Evolutionary conservation across 1,140 invertebrate species (phyloP), one percentile per base, ranked within the genome.

Genomic region (Ericerus pela): DNA sequence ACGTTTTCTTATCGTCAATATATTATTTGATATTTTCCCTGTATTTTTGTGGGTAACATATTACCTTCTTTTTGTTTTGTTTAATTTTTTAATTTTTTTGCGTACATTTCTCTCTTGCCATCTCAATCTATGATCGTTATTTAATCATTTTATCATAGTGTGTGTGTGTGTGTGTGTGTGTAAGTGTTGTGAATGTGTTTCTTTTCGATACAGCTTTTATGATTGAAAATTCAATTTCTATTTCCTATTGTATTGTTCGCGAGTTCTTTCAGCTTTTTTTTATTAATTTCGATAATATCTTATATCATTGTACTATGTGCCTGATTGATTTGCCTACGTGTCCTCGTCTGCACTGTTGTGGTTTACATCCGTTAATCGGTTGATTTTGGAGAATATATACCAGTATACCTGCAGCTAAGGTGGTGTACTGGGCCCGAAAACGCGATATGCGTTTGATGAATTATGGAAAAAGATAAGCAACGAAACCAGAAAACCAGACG

Each of bases 401-500:
- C 14, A 41, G 5, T 16, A 18, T 18, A 5, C 16, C 20, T 24
- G 20, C 41, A 5, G 14, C 2, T 5, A 24, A n/a, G n/a, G n/a
- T n/a, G n/a, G n/a, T n/a, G n/a, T n/a, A n/a, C n/a, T 47, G 8
- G 8, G n/a, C 30, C 10, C 11, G 26, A 18, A 2, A 47, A 14
- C 22, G 6, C 37, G 37, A 47, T 47, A 47, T 47, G 41, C 22
- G 22, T 24, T 3, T 47, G 2, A 24, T n/a, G n/a, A n/a, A 47
- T 10, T 47, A 47, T 47, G 41, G 41, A 47, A 24, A 47, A 47
- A 22, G 41, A 47, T 47, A 47, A 85, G 74, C 81, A 84, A 68
- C 81, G 82, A 68, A 70, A 70, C 60, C 84, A 88, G 73, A 80
- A 85, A 72, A 88, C 86, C 68, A 79, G 83, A 67, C 78, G 85